A percentile compares a stretch with the other conserved stretches of the same genome.
Evolutionary conservation across 2,797 vertebrate genomes (phyloP).

Genomic region (Anguilla obscura): DNA sequence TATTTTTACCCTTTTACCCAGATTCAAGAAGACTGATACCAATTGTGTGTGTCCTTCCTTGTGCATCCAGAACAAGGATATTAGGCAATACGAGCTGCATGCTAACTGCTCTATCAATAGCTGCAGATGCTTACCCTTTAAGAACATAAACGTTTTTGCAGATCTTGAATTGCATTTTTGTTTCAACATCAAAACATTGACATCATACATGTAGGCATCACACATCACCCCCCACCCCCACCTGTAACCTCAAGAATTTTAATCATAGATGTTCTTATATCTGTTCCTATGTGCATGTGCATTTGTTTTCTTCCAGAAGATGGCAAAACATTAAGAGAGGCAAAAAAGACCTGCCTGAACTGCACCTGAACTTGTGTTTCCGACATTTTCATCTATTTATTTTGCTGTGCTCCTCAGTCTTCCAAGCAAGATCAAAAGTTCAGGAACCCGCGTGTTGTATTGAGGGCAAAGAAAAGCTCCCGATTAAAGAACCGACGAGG

Average conservation of each 20-base stretch:
- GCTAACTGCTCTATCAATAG: no score
- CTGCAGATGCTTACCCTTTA: no score
- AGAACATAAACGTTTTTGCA: no score
- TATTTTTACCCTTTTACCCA: no score
- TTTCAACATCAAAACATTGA: no score
- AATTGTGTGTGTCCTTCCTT: no score
- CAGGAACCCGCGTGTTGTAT: slow-evolving; percentile 77
- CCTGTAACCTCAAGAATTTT: background rate
- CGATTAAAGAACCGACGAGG: slow-evolving; percentile 63
- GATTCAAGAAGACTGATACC: no score
- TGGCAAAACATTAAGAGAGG: slow-evolving; percentile 65
- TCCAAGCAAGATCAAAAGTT: slow-evolving; percentile 80
- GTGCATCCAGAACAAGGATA: no score
- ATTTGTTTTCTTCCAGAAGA: slow-evolving; percentile 17
- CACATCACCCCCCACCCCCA: background rate
- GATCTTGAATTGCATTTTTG: background rate
- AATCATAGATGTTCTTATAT: background rate
- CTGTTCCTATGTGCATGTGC: slow-evolving; percentile 21
- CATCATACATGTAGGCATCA: no score
- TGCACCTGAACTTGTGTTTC: slow-evolving; percentile 71
- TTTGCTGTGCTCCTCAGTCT: slow-evolving; percentile 70
- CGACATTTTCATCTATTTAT: slow-evolving; percentile 68
- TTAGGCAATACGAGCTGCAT: no score
- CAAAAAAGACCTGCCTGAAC: slow-evolving; percentile 72
- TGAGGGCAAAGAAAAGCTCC: slow-evolving; percentile 70